These are phyloP conservation scores for Aphodius sticticus DNA, from an alignment of 2,888 invertebrate species.

Conservation along the genomic window DNA sequence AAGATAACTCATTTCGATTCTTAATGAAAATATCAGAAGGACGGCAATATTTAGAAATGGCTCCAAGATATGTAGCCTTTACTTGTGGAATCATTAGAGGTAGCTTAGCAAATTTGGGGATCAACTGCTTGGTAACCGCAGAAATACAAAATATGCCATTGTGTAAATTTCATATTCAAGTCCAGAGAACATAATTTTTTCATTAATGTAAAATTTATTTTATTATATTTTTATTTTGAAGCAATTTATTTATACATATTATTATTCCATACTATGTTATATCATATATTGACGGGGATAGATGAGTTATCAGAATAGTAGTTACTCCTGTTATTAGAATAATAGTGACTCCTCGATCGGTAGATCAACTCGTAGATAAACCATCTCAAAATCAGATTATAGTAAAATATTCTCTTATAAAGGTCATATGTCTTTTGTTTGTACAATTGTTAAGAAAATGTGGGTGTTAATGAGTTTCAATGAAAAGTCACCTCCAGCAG, in stretches of 20 bases:
- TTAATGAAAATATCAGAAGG: slow-evolving; percentile 87
- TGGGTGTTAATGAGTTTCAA: no score
- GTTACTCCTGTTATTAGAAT: no score
- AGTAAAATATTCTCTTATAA: no score
- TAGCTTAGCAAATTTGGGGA: slow-evolving; percentile 92
- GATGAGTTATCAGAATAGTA: no score
- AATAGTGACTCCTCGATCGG: no score
- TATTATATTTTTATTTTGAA: not conserved
- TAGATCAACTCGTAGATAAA: no score
- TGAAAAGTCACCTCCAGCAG: no score
- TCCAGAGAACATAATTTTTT: slow-evolving; percentile 71
- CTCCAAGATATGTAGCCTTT: slow-evolving; percentile 91
- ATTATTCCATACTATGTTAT: not conserved
- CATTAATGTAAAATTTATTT: not conserved
- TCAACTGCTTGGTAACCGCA: slow-evolving; percentile 93
- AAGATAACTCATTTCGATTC: slow-evolving; percentile 94
- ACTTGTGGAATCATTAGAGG: slow-evolving; percentile 96
- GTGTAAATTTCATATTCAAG: slow-evolving; percentile 92
- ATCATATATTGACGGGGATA: no score
- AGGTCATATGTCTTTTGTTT: no score
- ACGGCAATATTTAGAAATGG: slow-evolving; percentile 90
- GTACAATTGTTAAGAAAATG: no score
- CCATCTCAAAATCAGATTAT: no score
- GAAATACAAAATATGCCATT: slow-evolving; percentile 93
- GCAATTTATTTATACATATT: not conserved